A percentile compares a stretch with the other conserved stretches of the same genome.
Evolutionary conservation across 2,797 vertebrate genomes (phyloP).

Genomic region (Xyrichtys novacula): DNA sequence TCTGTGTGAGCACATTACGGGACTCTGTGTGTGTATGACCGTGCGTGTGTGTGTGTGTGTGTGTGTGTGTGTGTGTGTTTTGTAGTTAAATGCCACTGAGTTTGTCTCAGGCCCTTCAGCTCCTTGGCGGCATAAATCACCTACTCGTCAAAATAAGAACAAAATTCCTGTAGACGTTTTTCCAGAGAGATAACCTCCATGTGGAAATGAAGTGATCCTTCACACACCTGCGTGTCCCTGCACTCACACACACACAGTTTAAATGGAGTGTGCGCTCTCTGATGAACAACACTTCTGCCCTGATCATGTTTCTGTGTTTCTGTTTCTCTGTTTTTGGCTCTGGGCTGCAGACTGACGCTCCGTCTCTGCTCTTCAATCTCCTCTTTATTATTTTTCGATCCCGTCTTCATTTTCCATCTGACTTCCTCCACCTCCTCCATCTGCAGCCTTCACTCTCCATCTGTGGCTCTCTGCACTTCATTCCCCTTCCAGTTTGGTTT

Average conservation of each 20-base stretch:
- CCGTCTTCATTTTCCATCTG: conserved; percentile 64
- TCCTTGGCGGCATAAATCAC: conserved; percentile 52
- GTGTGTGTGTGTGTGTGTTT: conserved; percentile 13
- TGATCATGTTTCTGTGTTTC: conserved; percentile 28
- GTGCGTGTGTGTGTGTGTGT: conserved; percentile 14
- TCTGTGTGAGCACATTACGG: conserved; percentile 6
- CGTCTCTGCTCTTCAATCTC: conserved; percentile 55
- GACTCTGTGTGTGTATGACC: conserved; percentile 9
- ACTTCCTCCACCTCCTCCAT: conserved; percentile 33
- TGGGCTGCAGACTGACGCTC: conserved; percentile 30
- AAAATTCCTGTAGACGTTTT: conserved; percentile 55
- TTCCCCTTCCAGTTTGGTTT: conserved; percentile 4
- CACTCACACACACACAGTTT: background rate
- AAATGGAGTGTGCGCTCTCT: conserved; percentile 10
- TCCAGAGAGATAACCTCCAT: conserved; percentile 45
- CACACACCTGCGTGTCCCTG: conserved; percentile 4
- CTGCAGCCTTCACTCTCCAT: conserved; percentile 1
- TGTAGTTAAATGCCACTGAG: conserved; percentile 53
- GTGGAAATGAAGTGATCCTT: conserved; percentile 38
- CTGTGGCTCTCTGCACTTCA: conserved; percentile 29
- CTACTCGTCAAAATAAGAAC: conserved; percentile 48
- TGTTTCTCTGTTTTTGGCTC: conserved; percentile 35
- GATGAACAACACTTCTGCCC: conserved; percentile 50
- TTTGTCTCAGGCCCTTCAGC: conserved; percentile 43
- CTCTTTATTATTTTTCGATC: conserved; percentile 57